A percentile compares a stretch with the other conserved stretches of the same genome.
phyloP scores from a whole-genome alignment of 2,888 invertebrate genomes.

The Dicyrtomina minuta region DNA sequence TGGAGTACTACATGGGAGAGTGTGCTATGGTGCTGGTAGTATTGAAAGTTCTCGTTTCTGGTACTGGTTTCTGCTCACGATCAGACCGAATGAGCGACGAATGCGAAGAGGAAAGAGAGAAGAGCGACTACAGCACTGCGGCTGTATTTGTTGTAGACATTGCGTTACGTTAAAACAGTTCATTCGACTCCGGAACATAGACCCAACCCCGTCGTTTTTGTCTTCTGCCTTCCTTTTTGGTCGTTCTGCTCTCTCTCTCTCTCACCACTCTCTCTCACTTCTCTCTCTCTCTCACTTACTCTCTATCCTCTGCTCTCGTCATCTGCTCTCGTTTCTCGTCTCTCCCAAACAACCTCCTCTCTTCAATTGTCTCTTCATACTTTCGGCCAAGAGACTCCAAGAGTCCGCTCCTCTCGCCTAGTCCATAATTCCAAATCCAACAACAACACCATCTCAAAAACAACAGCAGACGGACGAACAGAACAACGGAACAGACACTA shows the following conservation, averaged over 20 bases:
- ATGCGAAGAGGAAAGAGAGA: conserved; percentile 24
- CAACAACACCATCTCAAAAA: not conserved
- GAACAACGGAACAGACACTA: no score
- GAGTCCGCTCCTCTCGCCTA: not conserved
- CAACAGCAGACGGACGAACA: no score
- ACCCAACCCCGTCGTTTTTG: conserved; percentile 37
- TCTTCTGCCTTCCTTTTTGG: conserved; percentile 29
- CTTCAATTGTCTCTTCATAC: no score
- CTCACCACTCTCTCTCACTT: conserved; percentile 3
- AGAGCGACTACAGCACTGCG: conserved; percentile 29
- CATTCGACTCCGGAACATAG: conserved; percentile 35
- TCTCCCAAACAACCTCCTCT: not conserved
- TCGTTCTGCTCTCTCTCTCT: conserved; percentile 11
- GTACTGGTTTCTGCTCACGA: conserved; percentile 25
- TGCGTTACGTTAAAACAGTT: conserved; percentile 22
- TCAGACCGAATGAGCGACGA: conserved; percentile 25
- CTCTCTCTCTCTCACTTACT: not conserved
- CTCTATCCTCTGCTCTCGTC: not conserved
- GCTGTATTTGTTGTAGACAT: conserved; percentile 30
- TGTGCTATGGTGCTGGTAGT: not conserved
- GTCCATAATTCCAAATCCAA: not conserved
- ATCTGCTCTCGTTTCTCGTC: not conserved
- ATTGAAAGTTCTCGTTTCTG: no score
- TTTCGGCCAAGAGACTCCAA: not conserved
- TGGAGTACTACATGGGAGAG: not conserved